phyloP scores from a whole-genome alignment of 2,888 invertebrate species.

The Dioctria linearis region DNA sequence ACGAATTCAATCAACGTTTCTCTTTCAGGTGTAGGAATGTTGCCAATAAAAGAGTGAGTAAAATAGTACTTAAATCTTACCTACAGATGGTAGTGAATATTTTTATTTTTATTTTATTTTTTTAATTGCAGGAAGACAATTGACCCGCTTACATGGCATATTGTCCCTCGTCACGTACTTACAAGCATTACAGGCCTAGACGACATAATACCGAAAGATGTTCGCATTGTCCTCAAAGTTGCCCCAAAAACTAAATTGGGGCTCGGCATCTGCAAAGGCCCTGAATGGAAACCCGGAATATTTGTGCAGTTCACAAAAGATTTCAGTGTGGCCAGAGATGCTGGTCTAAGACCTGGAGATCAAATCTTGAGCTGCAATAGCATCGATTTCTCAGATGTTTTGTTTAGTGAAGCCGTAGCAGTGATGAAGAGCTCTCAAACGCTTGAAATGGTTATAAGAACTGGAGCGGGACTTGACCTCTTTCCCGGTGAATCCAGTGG shows the following conservation, averaged over 20 bases:
- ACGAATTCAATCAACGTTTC: constrained; percentile 27
- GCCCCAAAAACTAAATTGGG: constrained; percentile 88
- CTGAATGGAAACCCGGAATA: constrained; percentile 89
- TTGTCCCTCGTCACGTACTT: constrained; percentile 72
- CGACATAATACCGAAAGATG: constrained; percentile 75
- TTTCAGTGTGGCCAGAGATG: constrained; percentile 89
- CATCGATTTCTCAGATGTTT: constrained; percentile 81
- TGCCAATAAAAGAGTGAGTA: constrained; percentile 95
- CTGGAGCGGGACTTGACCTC: constrained; percentile 84
- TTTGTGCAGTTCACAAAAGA: constrained; percentile 92
- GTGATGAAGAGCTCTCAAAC: constrained; percentile 85
- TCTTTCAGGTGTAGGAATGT: constrained; percentile 91
- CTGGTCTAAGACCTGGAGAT: constrained; percentile 91
- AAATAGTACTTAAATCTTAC: not conserved
- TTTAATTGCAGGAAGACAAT: constrained; percentile 75
- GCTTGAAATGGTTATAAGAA: constrained; percentile 82
- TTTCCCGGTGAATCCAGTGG: constrained; percentile 88
- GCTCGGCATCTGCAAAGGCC: constrained; percentile 90
- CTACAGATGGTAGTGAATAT: not conserved
- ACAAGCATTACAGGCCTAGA: constrained; percentile 59
- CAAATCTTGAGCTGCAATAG: constrained; percentile 93
- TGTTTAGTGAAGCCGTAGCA: constrained; percentile 87
- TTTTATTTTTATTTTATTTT: constrained; percentile 58
- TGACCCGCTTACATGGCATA: constrained; percentile 88
- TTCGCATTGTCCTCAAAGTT: constrained; percentile 83